phyloP scores from a whole-genome alignment of 92 coral and sea anemone genomes.

The Epizoanthus illoricatus region DNA sequence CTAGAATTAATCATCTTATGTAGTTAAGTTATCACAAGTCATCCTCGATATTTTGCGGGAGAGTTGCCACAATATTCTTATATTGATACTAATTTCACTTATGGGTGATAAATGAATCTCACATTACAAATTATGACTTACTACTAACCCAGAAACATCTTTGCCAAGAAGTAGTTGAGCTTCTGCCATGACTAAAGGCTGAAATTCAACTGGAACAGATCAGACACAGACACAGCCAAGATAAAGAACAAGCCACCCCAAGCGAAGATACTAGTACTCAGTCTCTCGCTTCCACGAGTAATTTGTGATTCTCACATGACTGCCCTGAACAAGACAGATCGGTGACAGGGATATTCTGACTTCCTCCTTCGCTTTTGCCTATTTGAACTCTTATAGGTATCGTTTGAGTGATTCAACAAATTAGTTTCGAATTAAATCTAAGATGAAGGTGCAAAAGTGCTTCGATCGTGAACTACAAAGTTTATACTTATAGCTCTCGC shows the following conservation, averaged over 20 bases:
- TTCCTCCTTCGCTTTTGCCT: background rate
- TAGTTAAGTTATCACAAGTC: too few species aligned
- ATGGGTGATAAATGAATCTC: background rate
- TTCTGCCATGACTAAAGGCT: constrained; percentile 17
- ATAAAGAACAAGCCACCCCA: too few species aligned
- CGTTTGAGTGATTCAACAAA: too few species aligned
- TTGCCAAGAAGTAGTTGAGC: constrained; percentile 36
- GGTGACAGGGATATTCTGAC: background rate
- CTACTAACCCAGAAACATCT: constrained; percentile 27
- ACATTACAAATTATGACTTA: background rate
- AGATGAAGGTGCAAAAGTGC: too few species aligned
- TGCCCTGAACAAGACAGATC: background rate
- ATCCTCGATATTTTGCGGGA: too few species aligned
- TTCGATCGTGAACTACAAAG: too few species aligned
- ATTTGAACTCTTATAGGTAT: background rate
- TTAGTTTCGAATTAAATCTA: too few species aligned
- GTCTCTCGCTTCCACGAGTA: background rate
- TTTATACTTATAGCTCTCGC: too few species aligned
- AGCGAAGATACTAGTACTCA: background rate
- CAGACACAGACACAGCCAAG: background rate
- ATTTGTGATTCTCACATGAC: constrained; percentile 29
- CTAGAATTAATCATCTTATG: too few species aligned
- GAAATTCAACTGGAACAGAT: constrained; percentile 6
- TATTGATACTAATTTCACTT: background rate
- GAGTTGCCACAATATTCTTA: too few species aligned